phyloP scores from a whole-genome alignment of 1,140 invertebrate genomes.

The Latrodectus geometricus region DNA sequence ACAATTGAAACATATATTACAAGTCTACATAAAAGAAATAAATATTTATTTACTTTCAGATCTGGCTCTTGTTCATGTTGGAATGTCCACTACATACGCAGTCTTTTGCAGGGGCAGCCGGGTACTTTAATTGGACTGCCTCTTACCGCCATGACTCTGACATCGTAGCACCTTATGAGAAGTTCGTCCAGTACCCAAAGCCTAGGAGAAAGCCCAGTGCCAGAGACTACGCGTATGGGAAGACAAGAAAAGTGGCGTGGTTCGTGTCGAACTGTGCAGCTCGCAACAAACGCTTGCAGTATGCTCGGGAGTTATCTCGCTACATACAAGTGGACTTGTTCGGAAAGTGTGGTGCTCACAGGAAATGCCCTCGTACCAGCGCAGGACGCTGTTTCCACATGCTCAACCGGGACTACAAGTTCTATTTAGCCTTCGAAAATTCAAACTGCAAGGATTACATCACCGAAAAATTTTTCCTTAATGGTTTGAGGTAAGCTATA shows the following conservation, averaged over 20 bases:
- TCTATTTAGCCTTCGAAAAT: conserved; percentile 97
- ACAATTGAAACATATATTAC: too few species aligned
- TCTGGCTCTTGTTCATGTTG: conserved; percentile 90
- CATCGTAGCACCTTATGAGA: conserved; percentile 94
- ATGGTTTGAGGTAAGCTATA: conserved; percentile 82
- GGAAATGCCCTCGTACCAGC: conserved; percentile 78
- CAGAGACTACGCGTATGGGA: conserved; percentile 84
- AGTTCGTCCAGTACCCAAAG: conserved; percentile 77
- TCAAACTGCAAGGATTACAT: conserved; percentile 97
- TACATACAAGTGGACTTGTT: conserved; percentile 92
- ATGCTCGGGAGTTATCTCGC: conserved; percentile 86
- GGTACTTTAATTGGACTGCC: conserved; percentile 94
- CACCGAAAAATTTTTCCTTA: conserved; percentile 97
- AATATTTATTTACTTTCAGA: conserved; percentile 28
- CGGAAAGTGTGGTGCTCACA: conserved; percentile 84
- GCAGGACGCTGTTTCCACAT: conserved; percentile 83
- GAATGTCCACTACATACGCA: conserved; percentile 95
- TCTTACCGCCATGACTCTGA: conserved; percentile 94
- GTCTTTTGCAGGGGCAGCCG: conserved; percentile 78
- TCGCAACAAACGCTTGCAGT: conserved; percentile 86
- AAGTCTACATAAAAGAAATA: too few species aligned
- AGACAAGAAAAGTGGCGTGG: conserved; percentile 95
- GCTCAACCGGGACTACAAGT: conserved; percentile 94
- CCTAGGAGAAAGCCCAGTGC: neutral
- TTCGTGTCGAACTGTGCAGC: conserved; percentile 97